A percentile compares a stretch with the other conserved stretches of the same genome.
Conservation (phyloP, 2,113 vertebrate genomes). For the Ageneiosus marmoratus region DNA sequence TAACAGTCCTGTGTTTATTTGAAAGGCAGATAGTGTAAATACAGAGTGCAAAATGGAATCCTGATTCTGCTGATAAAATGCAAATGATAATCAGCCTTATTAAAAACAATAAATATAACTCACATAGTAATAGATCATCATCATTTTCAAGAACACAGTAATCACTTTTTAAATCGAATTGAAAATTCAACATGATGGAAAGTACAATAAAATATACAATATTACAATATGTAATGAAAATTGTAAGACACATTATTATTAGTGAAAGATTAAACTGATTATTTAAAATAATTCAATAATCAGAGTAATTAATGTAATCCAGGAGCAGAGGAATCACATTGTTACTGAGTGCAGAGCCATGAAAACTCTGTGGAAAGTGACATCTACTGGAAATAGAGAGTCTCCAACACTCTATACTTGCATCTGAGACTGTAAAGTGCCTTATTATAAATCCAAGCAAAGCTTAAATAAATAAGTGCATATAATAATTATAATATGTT, state of each 20-base stretch:
- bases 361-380: too few species aligned
- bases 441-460: not conserved
- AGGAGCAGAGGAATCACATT: not conserved
- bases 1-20: too few species aligned
- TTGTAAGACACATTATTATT: not conserved
- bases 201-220: not conserved
- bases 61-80: not conserved
- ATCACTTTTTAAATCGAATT: not conserved
- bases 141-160: too few species aligned
- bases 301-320: not conserved
- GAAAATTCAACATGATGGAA: not conserved
- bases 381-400: not conserved
- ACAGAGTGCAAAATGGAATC: not conserved
- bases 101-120: not conserved
- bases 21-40: not conserved
- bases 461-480: not conserved
- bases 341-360: not conserved
- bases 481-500: too few species aligned
- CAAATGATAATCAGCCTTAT: not conserved
- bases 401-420: not conserved
- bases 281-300: not conserved
- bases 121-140: not conserved
- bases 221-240: too few species aligned
- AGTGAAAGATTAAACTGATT: not conserved
- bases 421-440: not conserved